Evolutionary conservation across 2,888 invertebrate genomes (phyloP), one percentile per base, ranked within the genome.

Genomic region (Drosophila paranaensis): DNA sequence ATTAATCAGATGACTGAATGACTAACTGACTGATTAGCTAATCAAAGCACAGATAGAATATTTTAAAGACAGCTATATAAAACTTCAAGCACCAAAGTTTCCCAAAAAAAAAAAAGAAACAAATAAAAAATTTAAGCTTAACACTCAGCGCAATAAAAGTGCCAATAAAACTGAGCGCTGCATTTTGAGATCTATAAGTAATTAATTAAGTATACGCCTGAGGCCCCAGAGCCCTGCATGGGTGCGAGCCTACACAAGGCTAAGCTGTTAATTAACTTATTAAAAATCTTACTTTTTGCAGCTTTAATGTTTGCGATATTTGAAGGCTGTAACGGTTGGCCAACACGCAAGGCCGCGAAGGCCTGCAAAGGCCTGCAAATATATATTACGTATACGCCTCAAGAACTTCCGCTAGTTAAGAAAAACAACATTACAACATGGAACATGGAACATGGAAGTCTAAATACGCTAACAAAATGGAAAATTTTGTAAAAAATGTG

Each of bases 331-430:
- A 71, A 85, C 71, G 69, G 75, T 80, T 75, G 69, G 60, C 51
- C 33, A 55, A 64, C 84, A 88, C 85, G 88, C 88, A 73, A 87
- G 71, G 65, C 50, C 50, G 50, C n/a, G 85, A 73, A 87, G 71
- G 65, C 50, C 50, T 20, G 50, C n/a, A 35, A 50, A 39, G 45
- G 58, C 66, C 69, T 60, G 74, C 72, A 68, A 62, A 66, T 79
- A 85, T 77, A 61, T 87, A 84, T 84, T 88, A 85, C 82, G 82
- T 84, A 88, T 82, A 84, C 85, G 85, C 76, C 79, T 84, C 79
- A 81, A 76, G 81, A 53, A 85, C 88, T 88, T 85, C 88, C 84
- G 88, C 79, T 62, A 81, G 79, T 50, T 71, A 33, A 48, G 20
- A 54, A 39, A 27, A 55, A 61, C 43, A 43, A 20, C 57, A 48